A percentile compares a stretch with the other conserved stretches of the same genome.
phyloP scores from a whole-genome alignment of 2,888 invertebrate genomes.

The Blera fallax region DNA sequence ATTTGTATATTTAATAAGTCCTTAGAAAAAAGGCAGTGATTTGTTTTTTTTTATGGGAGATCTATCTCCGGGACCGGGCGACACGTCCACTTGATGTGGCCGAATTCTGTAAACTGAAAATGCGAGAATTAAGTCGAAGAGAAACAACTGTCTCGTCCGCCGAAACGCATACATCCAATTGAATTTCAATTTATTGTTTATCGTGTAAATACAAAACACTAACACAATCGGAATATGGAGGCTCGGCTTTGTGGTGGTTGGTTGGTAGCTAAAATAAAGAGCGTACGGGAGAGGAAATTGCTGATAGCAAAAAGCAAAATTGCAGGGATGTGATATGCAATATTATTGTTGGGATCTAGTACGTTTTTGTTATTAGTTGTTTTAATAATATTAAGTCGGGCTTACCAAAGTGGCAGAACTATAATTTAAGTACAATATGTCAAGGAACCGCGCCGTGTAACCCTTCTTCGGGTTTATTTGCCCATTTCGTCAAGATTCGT shows the following conservation, averaged over 20 bases:
- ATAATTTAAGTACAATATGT: no score
- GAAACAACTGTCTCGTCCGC: background rate
- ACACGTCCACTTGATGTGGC: conserved; percentile 71
- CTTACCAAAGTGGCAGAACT: no score
- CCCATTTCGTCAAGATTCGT: no score
- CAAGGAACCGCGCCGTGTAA: no score
- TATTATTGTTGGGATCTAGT: background rate
- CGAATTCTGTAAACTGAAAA: conserved; percentile 73
- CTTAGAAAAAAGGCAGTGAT: conserved; percentile 73
- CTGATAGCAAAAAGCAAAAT: conserved; percentile 1
- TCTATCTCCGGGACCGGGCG: conserved; percentile 72
- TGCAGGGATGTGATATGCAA: conserved; percentile 25
- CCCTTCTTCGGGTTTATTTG: no score
- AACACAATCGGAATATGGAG: conserved; percentile 6
- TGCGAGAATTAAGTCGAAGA: conserved; percentile 48
- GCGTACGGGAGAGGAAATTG: background rate
- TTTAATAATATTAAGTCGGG: no score
- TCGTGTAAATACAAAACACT: background rate
- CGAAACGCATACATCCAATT: conserved; percentile 1
- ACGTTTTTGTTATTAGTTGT: background rate
- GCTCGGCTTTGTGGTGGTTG: conserved; percentile 17
- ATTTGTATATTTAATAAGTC: conserved; percentile 60
- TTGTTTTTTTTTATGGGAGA: conserved; percentile 61
- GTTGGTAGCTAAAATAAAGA: background rate
- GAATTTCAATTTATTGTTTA: background rate